Conservation (phyloP, 2,113 vertebrate species). For the Acanthochromis polyacanthus region DNA sequence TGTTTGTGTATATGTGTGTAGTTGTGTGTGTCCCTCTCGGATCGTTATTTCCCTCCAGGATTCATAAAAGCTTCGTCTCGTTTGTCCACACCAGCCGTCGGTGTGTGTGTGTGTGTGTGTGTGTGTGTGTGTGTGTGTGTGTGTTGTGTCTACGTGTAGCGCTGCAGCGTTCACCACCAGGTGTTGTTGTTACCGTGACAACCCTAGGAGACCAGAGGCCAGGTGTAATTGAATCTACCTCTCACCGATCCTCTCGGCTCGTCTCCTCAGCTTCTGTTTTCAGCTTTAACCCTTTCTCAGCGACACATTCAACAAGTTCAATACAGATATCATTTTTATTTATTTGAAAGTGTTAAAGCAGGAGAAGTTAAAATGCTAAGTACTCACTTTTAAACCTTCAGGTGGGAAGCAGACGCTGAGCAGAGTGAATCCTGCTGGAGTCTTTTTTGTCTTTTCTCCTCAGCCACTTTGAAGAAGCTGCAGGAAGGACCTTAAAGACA, state of each 20-base stretch:
- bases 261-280: not conserved
- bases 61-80: conserved; percentile 43
- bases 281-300: not conserved
- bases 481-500: too few species aligned
- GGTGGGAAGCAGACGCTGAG: too few species aligned
- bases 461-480: too few species aligned
- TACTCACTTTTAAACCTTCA: too few species aligned
- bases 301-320: too few species aligned
- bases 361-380: too few species aligned
- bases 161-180: conserved; percentile 44
- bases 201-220: conserved; percentile 52
- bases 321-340: too few species aligned
- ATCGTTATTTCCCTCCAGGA: conserved; percentile 9
- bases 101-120: not conserved
- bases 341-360: not conserved
- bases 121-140: conserved; percentile 8
- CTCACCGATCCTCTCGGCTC: not conserved
- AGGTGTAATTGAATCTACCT: conserved; percentile 27
- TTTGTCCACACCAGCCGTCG: conserved; percentile 23
- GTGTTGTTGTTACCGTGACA: conserved; percentile 59
- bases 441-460: too few species aligned
- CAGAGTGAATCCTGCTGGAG: too few species aligned
- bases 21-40: too few species aligned
- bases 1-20: too few species aligned
- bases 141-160: conserved; percentile 7